Conservation (phyloP, 1,140 invertebrate genomes). For the Acromyrmex heyeri region DNA sequence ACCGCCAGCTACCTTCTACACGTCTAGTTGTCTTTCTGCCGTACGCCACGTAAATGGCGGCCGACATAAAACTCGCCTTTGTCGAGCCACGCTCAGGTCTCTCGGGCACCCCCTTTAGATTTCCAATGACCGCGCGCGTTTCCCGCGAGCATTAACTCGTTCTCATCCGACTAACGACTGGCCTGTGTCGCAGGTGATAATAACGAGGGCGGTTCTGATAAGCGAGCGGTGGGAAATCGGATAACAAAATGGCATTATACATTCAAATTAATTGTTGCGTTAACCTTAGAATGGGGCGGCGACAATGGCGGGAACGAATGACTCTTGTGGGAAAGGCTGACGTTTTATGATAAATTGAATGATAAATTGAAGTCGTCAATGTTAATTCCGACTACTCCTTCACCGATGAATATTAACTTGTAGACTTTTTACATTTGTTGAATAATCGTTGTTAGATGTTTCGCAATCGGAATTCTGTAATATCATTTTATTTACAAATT, state of each 20-base stretch:
- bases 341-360: conserved; percentile 20
- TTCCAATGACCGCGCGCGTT: background rate
- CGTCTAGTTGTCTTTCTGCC: background rate
- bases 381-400: background rate
- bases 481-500: background rate
- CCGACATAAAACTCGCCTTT: conserved; percentile 40
- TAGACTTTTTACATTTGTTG: background rate
- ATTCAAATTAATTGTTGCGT: conserved; percentile 32
- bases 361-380: background rate
- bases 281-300: background rate
- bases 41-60: conserved; percentile 53
- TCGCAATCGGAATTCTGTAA: background rate
- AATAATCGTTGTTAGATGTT: background rate
- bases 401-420: background rate
- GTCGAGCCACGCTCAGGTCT: conserved; percentile 7
- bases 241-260: background rate
- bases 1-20: conserved; percentile 23
- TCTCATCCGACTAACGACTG: conserved; percentile 11
- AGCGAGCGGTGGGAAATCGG: conserved; percentile 1
- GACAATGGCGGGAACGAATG: background rate
- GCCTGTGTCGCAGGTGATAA: background rate
- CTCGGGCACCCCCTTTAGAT: background rate
- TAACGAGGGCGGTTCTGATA: conserved; percentile 27
- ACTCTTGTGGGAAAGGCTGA: background rate
- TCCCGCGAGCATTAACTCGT: conserved; percentile 11